Evolutionary conservation across 2,888 invertebrate species (phyloP).

Genomic region (Perizoma flavofasciatum): DNA sequence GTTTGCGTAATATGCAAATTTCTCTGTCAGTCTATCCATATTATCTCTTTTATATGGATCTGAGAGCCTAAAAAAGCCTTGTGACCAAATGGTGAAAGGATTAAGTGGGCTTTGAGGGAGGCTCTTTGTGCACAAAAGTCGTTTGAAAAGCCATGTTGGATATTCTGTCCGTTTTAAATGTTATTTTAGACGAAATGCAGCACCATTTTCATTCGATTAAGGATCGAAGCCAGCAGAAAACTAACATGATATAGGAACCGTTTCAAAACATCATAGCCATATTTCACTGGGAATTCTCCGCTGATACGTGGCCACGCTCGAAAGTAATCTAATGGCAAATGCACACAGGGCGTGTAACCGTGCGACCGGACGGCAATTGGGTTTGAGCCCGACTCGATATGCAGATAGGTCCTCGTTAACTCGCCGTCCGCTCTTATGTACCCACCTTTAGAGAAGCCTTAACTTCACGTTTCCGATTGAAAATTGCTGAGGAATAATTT

Average conservation of each 20-base stretch:
- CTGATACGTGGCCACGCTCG: slow-evolving; percentile 24
- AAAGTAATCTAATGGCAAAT: slow-evolving; percentile 38
- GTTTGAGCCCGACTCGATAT: slow-evolving; percentile 43
- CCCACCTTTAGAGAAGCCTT: slow-evolving; percentile 35
- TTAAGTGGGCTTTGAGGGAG: too few species aligned
- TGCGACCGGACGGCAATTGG: slow-evolving; percentile 39
- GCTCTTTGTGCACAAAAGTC: too few species aligned
- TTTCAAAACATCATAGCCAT: slow-evolving; percentile 17
- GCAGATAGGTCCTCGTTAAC: slow-evolving; percentile 49
- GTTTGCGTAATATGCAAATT: too few species aligned
- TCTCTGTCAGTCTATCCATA: too few species aligned
- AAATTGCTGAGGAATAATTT: slow-evolving; percentile 13
- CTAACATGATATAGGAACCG: background rate
- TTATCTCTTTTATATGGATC: too few species aligned
- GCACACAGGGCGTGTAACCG: slow-evolving; percentile 30
- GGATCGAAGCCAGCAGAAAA: slow-evolving; percentile 16
- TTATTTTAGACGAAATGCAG: too few species aligned
- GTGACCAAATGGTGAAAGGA: too few species aligned
- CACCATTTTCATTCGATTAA: slow-evolving; percentile 18
- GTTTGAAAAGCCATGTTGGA: too few species aligned
- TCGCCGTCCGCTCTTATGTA: slow-evolving; percentile 34
- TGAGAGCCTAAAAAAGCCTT: too few species aligned
- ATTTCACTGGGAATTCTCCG: slow-evolving; percentile 26
- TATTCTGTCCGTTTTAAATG: too few species aligned
- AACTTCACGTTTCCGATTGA: slow-evolving; percentile 33